Conservation (phyloP, 2,797 vertebrate genomes). For the Clamator glandarius region DNA sequence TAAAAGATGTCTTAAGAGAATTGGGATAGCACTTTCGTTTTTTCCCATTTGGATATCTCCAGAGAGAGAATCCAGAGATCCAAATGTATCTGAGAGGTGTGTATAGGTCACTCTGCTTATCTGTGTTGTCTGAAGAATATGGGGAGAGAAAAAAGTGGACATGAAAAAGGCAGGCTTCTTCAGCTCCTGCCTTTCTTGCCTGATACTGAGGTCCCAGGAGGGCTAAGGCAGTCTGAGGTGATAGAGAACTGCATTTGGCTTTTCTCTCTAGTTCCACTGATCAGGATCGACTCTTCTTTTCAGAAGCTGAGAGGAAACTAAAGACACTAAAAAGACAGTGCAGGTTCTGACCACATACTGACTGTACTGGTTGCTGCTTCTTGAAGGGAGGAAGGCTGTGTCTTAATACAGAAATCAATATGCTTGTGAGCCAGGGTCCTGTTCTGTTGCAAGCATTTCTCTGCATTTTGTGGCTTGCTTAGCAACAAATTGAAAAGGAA, state of each 20-base stretch:
- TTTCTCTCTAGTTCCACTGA: background rate
- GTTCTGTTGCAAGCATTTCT: background rate
- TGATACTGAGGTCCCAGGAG: background rate
- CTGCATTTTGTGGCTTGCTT: background rate
- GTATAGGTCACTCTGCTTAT: background rate
- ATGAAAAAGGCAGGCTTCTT: background rate
- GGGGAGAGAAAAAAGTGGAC: background rate
- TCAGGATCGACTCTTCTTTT: background rate
- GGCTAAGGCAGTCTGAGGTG: background rate
- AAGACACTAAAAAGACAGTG: background rate
- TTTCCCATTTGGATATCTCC: background rate
- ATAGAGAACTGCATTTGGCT: background rate
- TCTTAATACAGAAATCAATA: background rate
- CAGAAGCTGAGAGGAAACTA: background rate
- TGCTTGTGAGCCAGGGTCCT: background rate
- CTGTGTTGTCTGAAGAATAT: background rate
- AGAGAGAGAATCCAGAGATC: background rate
- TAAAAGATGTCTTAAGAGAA: background rate
- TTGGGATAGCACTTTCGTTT: background rate
- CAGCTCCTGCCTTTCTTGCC: background rate
- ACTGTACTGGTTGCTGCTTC: background rate
- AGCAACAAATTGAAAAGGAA: background rate
- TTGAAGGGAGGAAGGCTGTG: background rate
- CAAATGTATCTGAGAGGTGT: background rate
- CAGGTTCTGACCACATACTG: background rate